These are phyloP conservation scores for Decapterus maruadsi DNA, from an alignment of 2,797 vertebrate species.

Conservation along the genomic window DNA sequence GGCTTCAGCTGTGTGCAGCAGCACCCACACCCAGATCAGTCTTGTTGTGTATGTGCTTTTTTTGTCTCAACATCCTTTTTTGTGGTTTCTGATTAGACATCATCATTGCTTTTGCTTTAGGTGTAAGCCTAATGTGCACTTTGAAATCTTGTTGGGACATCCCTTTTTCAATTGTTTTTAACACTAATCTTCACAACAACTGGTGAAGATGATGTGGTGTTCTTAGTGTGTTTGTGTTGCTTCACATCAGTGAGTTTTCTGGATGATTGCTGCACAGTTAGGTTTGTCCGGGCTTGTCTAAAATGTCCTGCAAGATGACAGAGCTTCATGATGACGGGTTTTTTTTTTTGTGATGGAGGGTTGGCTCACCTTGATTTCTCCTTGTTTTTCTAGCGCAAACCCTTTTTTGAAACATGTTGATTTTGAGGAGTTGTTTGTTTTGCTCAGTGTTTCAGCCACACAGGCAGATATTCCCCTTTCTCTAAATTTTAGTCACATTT, in stretches of 20 bases:
- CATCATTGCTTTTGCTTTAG: not conserved
- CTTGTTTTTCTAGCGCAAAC: not conserved
- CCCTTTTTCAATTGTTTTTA: not conserved
- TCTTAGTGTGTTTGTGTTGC: not conserved
- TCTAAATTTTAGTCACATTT: not conserved
- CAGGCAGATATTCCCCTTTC: not conserved
- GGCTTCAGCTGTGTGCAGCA: conserved; percentile 45
- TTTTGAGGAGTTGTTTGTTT: not conserved
- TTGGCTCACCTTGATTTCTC: not conserved
- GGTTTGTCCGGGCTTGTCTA: not conserved
- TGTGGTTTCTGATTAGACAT: conserved; percentile 3
- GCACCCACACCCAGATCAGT: not conserved
- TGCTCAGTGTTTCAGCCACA: too few relatives aligned
- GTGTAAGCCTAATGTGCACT: not conserved
- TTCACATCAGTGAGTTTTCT: not conserved
- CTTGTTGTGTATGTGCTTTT: not conserved
- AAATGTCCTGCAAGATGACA: not conserved
- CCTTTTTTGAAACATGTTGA: not conserved
- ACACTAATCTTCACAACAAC: not conserved
- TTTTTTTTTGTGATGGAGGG: not conserved
- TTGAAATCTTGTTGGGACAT: not conserved
- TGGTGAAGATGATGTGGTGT: not conserved
- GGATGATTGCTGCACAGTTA: not conserved
- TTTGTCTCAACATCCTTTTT: conserved; percentile 12
- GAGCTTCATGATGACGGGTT: not conserved